Evolutionary conservation across 2,888 invertebrate species (phyloP), one percentile per base, ranked within the genome.

Genomic region (Caenorhabditis sp.): DNA sequence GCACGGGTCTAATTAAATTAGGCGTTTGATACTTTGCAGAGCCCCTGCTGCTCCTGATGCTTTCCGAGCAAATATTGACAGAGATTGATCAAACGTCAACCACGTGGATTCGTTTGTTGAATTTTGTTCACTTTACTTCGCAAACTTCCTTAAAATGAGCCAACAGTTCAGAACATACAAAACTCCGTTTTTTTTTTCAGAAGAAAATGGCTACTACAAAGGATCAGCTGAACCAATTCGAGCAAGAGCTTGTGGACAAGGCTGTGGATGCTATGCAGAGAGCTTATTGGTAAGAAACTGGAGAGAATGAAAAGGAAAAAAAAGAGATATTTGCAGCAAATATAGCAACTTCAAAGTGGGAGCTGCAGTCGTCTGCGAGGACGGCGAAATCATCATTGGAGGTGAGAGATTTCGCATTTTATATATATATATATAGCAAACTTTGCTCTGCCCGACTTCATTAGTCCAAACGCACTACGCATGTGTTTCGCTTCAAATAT

Each of bases 341-440:
- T 96, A 95, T 90, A 95, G 95, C 82, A 93, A 94, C 43, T 96
- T 95, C 89, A 92, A 93, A 45, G 96, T 96, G 0, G 96, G 95
- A 0, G 94, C 95, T 7, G 94, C 95, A 0, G 89, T 96, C 17
- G 91, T 93, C 37, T 93, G 93, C 13, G 91, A 92, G 59, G 93
- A 93, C 81, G 94, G 93, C 1, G 91, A 90, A 2, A 92, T 93
- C 66, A 92, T 92, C 26, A 91, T 92, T 55, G 90, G 90, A 75
- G 83, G 85, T 80, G 61, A 13, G 71, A 6, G 11, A 4, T 20
- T 2, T n/a, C n/a, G n/a, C n/a, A n/a, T n/a, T n/a, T n/a, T n/a
- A n/a, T n/a, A n/a, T n/a, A n/a, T n/a, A n/a, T n/a, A n/a, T n/a
- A n/a, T n/a, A n/a, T n/a, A n/a, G n/a, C n/a, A n/a, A n/a, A n/a